Evolutionary conservation across 1,140 invertebrate species (phyloP), one percentile per base, ranked within the genome.

Genomic region (Archegozetes longisetosus): DNA sequence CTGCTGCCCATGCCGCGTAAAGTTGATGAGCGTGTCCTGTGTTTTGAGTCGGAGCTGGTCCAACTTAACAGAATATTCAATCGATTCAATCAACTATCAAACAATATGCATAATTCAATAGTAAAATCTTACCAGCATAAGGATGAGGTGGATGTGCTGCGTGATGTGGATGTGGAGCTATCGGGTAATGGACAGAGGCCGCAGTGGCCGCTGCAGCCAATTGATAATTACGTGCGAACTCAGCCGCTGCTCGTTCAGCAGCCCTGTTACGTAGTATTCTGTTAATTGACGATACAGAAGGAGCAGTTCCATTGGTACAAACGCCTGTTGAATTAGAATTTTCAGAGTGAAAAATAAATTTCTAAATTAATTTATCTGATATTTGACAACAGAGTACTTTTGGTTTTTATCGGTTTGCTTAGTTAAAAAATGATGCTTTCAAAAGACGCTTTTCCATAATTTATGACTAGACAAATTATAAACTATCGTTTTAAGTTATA

Each of bases 221-320:
- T 87, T 0, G 88, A 49, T 59, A 64, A 47, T 63, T 88, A 2
- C 89, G 73, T 0, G 88, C 88, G 68, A 93, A 93, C 72, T 94
- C 89, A 0, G 88, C 88, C 0, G 88, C 88, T 0, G 89, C 89
- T n/a, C 89, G 72, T 70, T 94, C 89, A 0, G 89, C 88, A 0
- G 89, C 89, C 17, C 89, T 76, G 70, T 94, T 94, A 9, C 66
- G 72, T 50, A 94, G 73, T 64, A 93, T 94, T 63, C 90, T 77
- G 71, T 93, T 93, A 68, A 94, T 94, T 63, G 87, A 91, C 65
- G 85, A 88, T 0, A 93, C 90, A 46, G 87, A 91, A 0, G 89
- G 75, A 1, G 89, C 48, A 79, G 88, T 61, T 83, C 88, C 62
- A 71, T 92, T 92, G 29, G 88, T 92, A 70, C 89, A 94, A 13